A percentile compares a stretch with the other conserved stretches of the same genome.
phyloP scores from a whole-genome alignment of 2,797 vertebrate genomes.

The Dermochelys coriacea region DNA sequence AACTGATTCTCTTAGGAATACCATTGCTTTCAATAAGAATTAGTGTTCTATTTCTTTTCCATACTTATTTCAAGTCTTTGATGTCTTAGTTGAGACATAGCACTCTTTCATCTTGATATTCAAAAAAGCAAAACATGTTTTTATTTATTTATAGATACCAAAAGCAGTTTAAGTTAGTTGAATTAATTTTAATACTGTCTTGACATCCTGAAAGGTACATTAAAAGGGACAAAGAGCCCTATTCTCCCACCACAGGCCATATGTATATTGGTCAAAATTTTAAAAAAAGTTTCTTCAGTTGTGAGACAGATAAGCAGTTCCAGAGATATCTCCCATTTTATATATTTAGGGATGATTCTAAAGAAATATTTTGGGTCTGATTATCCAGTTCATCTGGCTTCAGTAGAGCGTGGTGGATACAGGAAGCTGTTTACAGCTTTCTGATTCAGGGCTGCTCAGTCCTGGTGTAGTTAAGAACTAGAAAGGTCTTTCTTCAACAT shows the following conservation, averaged over 20 bases:
- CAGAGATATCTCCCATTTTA: background rate
- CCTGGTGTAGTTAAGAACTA: background rate
- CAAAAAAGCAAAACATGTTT: slow-evolving; percentile 5
- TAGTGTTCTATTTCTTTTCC: slow-evolving; percentile 58
- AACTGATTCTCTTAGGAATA: slow-evolving; percentile 47
- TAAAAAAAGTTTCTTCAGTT: accelerated
- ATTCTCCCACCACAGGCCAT: background rate
- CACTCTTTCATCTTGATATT: slow-evolving; percentile 60
- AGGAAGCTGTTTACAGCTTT: background rate
- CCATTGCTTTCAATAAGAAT: slow-evolving; percentile 67
- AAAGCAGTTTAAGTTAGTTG: slow-evolving; percentile 23
- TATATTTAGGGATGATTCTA: background rate
- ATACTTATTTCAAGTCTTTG: slow-evolving; percentile 60
- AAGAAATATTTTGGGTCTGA: background rate
- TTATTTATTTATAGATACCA: slow-evolving; percentile 52
- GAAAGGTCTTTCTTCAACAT: background rate
- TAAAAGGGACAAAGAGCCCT: background rate
- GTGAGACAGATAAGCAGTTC: background rate
- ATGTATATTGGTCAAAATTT: background rate
- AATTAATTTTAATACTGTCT: slow-evolving; percentile 27
- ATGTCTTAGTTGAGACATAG: slow-evolving; percentile 52
- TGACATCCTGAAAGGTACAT: background rate
- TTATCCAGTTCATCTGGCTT: background rate
- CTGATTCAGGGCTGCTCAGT: background rate
- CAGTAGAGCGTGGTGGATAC: background rate